Conservation (phyloP, 1,140 invertebrate species). For the Bombus picipes region DNA sequence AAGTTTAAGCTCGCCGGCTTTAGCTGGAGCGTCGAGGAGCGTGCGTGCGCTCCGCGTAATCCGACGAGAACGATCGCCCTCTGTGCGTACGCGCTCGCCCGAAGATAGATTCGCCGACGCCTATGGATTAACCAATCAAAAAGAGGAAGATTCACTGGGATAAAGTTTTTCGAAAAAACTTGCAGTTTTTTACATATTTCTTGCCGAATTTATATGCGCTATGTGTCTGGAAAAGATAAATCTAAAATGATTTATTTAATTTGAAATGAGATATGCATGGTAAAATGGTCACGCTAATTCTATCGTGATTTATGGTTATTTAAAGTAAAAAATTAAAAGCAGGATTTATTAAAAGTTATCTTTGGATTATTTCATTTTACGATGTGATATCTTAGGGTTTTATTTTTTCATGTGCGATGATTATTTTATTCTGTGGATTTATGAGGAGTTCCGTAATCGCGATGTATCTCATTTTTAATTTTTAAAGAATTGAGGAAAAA, state of each 20-base stretch:
- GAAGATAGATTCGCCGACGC: background rate
- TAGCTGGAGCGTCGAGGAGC: slow-evolving; percentile 36
- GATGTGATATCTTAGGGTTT: too few relatives aligned
- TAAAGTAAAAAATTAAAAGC: too few relatives aligned
- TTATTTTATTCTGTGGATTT: too few relatives aligned
- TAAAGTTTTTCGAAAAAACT: background rate
- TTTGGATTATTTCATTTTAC: too few relatives aligned
- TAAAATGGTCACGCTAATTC: too few relatives aligned
- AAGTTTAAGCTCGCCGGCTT: slow-evolving; percentile 66
- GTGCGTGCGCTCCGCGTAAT: slow-evolving; percentile 54
- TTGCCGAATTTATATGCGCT: background rate
- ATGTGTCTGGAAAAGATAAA: background rate
- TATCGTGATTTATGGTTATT: too few relatives aligned
- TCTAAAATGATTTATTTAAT: too few relatives aligned
- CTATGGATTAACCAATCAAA: background rate
- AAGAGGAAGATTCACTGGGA: background rate
- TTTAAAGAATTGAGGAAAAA: too few relatives aligned
- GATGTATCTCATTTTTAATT: too few relatives aligned
- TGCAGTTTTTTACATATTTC: background rate
- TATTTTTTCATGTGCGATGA: too few relatives aligned
- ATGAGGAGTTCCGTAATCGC: background rate
- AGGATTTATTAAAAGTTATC: too few relatives aligned
- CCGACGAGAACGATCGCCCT: slow-evolving; percentile 44
- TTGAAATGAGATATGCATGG: too few relatives aligned
- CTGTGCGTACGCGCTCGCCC: slow-evolving; percentile 7